Evolutionary conservation across 2,113 vertebrate species (phyloP).

Genomic region (Galeopterus variegatus): DNA sequence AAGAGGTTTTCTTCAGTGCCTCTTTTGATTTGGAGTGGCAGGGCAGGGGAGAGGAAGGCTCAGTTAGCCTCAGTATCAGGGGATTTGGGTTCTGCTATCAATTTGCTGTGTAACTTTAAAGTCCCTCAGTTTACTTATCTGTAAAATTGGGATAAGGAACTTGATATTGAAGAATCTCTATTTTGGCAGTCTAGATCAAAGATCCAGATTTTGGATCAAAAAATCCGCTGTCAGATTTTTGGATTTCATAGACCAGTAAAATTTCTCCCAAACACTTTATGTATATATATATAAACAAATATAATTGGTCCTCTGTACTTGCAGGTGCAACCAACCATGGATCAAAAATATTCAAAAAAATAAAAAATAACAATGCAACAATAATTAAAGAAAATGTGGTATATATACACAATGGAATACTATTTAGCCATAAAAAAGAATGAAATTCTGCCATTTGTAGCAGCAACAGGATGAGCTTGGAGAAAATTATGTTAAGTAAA

Average conservation of each 20-base stretch:
- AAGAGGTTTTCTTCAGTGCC: background rate
- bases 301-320: too few species aligned
- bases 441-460: too few species aligned
- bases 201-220: too few species aligned
- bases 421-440: too few species aligned
- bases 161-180: background rate
- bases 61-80: background rate
- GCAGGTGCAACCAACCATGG: too few species aligned
- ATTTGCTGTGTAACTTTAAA: background rate
- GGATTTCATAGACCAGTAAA: background rate
- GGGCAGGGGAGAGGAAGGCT: background rate
- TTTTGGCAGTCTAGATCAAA: background rate
- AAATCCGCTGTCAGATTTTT: background rate
- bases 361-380: too few species aligned
- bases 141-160: background rate
- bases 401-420: too few species aligned
- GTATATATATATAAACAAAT: background rate
- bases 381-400: too few species aligned
- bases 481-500: too few species aligned
- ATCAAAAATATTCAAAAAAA: too few species aligned
- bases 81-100: background rate
- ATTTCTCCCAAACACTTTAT: background rate
- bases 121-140: background rate
- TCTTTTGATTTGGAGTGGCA: background rate
- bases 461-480: too few species aligned